A percentile compares a stretch with the other conserved stretches of the same genome.
Conservation (phyloP, 2,797 vertebrate species). For the Anguilla marmorata region DNA sequence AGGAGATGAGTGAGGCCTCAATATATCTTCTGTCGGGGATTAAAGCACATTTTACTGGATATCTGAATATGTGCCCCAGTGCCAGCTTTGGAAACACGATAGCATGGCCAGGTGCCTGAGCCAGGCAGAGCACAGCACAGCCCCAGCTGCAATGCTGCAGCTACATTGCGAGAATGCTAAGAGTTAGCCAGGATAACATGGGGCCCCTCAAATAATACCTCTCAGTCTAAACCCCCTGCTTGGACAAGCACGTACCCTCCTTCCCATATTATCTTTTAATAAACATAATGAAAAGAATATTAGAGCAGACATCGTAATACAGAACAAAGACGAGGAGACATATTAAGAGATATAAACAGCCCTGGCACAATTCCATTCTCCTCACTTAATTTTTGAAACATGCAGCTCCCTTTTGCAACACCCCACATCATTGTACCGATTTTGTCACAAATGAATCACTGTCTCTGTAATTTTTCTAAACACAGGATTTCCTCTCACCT, state of each 20-base stretch:
- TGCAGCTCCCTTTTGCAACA: background rate
- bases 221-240: background rate
- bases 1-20: conserved; percentile 29
- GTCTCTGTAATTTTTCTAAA: background rate
- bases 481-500: background rate
- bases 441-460: background rate
- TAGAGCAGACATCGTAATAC: background rate
- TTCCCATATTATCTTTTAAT: background rate
- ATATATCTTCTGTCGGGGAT: conserved; percentile 42
- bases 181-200: background rate
- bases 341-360: background rate
- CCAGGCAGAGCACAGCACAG: background rate
- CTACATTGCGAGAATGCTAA: conserved; percentile 14
- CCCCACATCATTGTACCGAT: background rate
- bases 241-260: background rate
- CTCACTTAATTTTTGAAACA: background rate
- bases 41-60: conserved; percentile 44
- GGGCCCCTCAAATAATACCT: background rate
- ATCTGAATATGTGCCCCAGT: conserved; percentile 36
- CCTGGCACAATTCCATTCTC: background rate
- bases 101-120: conserved; percentile 28
- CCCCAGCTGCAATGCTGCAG: conserved; percentile 10
- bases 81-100: conserved; percentile 32
- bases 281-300: background rate
- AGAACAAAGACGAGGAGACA: background rate